Percentiles rank a stretch among this genome's conserved stretches.
These are phyloP conservation scores for Gnatocerus cornutus DNA, from an alignment of 2,888 invertebrate genomes.

Conservation along the genomic window DNA sequence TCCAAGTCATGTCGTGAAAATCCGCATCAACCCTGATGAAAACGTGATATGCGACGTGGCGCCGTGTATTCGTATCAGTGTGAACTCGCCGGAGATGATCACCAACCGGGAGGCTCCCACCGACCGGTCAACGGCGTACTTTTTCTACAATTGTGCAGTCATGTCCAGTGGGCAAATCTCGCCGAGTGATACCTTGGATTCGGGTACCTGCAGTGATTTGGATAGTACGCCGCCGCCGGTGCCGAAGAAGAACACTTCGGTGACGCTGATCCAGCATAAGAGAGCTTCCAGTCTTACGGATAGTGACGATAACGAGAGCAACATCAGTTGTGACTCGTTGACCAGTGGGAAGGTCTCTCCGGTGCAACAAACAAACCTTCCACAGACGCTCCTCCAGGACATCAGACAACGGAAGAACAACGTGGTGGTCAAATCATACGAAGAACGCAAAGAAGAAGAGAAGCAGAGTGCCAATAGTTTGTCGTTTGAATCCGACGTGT, in stretches of 20 bases:
- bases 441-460: constrained; percentile 75
- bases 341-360: constrained; percentile 79
- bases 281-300: constrained; percentile 74
- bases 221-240: constrained; percentile 83
- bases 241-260: constrained; percentile 75
- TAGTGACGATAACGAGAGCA: constrained; percentile 83
- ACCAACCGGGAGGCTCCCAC: constrained; percentile 64
- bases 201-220: constrained; percentile 89
- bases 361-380: constrained; percentile 71
- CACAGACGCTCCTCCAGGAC: constrained; percentile 79
- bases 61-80: constrained; percentile 77
- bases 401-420: constrained; percentile 80
- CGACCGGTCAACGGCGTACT: constrained; percentile 66
- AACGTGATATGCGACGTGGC: constrained; percentile 69
- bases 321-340: constrained; percentile 87
- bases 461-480: constrained; percentile 72
- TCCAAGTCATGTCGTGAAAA: constrained; percentile 78
- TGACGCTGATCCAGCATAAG: constrained; percentile 75
- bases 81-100: constrained; percentile 73
- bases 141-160: constrained; percentile 76
- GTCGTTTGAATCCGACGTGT: constrained; percentile 84
- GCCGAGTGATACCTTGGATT: constrained; percentile 87
- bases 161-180: constrained; percentile 89
- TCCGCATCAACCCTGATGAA: constrained; percentile 79
- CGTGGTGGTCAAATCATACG: constrained; percentile 77